These are phyloP conservation scores for Oceanodroma leucorhoa DNA, from an alignment of 2,797 vertebrate species.

Conservation along the genomic window DNA sequence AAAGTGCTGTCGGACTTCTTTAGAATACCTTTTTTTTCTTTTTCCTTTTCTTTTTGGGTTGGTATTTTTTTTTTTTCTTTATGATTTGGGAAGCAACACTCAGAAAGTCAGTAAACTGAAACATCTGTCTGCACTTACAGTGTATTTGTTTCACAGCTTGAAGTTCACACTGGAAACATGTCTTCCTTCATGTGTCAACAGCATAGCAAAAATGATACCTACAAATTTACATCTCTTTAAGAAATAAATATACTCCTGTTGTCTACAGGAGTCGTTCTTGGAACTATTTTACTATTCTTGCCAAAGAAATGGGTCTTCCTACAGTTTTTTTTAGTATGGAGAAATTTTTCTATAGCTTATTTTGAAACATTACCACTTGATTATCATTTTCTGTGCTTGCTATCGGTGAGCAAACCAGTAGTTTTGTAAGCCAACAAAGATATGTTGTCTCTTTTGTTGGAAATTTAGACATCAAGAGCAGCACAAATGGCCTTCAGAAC, in stretches of 20 bases:
- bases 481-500: neutral
- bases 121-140: neutral
- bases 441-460: neutral
- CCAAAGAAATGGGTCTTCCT: neutral
- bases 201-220: neutral
- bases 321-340: neutral
- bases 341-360: neutral
- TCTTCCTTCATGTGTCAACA: neutral
- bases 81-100: neutral
- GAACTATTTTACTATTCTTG: neutral
- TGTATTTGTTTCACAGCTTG: conserved; percentile 2
- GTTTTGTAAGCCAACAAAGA: neutral
- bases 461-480: neutral
- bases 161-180: neutral
- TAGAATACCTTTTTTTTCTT: neutral
- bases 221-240: neutral
- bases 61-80: neutral
- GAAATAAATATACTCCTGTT: neutral
- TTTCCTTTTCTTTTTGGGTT: too few species aligned
- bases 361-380: neutral
- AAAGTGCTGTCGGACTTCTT: neutral
- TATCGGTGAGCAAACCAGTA: neutral
- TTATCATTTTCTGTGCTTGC: neutral
- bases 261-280: neutral
- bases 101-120: neutral